Percentiles rank a stretch among this genome's conserved stretches.
phyloP scores from a whole-genome alignment of 1,140 invertebrate genomes.

The Bactericera cockerelli region DNA sequence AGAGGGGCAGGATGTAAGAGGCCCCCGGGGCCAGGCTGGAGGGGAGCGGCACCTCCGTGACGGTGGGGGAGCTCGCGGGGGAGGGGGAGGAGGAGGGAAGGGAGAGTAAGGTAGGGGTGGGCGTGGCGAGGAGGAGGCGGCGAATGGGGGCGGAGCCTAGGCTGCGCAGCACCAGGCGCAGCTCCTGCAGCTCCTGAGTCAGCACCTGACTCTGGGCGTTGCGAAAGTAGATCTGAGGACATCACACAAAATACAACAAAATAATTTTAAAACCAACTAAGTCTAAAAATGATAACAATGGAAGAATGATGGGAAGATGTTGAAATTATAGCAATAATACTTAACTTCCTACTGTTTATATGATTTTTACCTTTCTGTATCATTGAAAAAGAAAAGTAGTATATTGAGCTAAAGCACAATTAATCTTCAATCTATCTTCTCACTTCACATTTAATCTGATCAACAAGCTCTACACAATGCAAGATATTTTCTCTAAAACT shows the following conservation, averaged over 20 bases:
- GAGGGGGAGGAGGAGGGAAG: neutral
- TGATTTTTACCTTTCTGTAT: no score
- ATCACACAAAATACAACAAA: conserved; percentile 1
- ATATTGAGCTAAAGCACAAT: no score
- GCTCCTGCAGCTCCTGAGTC: neutral
- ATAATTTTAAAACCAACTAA: neutral
- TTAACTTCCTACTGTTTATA: no score
- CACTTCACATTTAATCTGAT: no score
- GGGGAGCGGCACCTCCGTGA: neutral
- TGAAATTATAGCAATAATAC: no score
- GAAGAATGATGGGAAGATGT: no score
- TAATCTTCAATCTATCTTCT: no score
- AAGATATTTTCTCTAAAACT: no score
- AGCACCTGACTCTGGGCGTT: neutral
- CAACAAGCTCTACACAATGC: no score
- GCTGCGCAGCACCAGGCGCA: neutral
- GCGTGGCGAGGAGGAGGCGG: neutral
- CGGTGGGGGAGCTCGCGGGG: neutral
- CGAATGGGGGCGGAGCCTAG: neutral
- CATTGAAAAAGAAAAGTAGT: no score
- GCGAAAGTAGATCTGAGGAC: neutral
- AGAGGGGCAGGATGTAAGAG: neutral
- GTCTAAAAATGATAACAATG: no score
- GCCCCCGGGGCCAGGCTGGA: neutral
- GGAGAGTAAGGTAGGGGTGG: neutral